Evolutionary conservation across 2,888 invertebrate species (phyloP), one percentile per base, ranked within the genome.

Genomic region (Leptinotarsa peninsularis): DNA sequence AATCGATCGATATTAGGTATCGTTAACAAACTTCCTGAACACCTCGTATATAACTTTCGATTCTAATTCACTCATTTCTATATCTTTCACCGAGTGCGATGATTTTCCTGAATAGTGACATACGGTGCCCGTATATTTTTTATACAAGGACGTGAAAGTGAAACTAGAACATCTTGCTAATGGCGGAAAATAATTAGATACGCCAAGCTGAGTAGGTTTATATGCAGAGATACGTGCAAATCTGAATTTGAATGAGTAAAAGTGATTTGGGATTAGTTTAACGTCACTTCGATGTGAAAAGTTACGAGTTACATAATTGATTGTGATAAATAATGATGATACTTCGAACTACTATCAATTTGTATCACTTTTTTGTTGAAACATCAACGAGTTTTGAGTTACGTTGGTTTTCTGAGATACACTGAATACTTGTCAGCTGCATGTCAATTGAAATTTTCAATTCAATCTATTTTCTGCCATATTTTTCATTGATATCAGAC

Each of bases 101-200:
- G 56, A 56, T 70, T 70, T 67, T 74, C 66, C 69, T 63, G 67
- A 27, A 15, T 63, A 69, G 74, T 79, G 81, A 78, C 78, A 81
- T 78, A 77, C 72, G 79, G 78, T 72, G 76, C 77, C 77, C 80
- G 80, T 71, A 77, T 77, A 73, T 71, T 43, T 74, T 33, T 69
- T 74, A 49, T 50, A 49, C 68, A 67, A 66, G 75, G 68, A 74
- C 74, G 76, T 73, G 76, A 81, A 82, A 82, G 82, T 82, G 82
- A 81, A 82, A 81, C 71, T 80, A 67, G 78, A 78, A 75, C 73
- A 78, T 76, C 74, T 76, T 75, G 71, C 66, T 68, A 73, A 78
- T 72, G 68, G 67, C 33, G 50, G 49, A 17, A 66, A 49, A 71
- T 75, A 72, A 75, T 78, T 77, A 72, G 73, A 73, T 75, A 72